Evolutionary conservation across 1,140 invertebrate genomes (phyloP).

Genomic region (Neuroterus valhalla): DNA sequence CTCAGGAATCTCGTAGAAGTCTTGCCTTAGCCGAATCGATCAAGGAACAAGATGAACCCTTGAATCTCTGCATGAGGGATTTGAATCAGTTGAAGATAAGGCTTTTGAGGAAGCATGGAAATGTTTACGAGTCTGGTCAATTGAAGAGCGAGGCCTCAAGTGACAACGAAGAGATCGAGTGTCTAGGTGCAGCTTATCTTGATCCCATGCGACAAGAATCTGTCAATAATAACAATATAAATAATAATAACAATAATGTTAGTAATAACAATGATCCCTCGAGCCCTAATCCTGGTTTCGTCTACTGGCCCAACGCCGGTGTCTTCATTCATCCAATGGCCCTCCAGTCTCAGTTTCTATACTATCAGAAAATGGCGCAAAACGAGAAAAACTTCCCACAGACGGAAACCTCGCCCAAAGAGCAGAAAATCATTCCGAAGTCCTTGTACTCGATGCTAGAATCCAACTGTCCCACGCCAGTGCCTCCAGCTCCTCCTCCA

Average conservation of each 20-base stretch:
- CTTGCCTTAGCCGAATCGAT: conserved; percentile 52
- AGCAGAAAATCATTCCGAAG: conserved; percentile 67
- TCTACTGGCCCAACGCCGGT: conserved; percentile 83
- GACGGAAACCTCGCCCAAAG: conserved; percentile 53
- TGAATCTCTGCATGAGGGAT: conserved; percentile 89
- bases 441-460: conserved; percentile 65
- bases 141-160: conserved; percentile 77
- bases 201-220: conserved; percentile 48
- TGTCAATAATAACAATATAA: conserved; percentile 44
- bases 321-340: conserved; percentile 84
- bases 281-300: conserved; percentile 69
- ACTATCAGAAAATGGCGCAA: conserved; percentile 83
- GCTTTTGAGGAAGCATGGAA: conserved; percentile 78
- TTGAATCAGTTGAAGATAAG: conserved; percentile 80
- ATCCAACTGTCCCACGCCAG: conserved; percentile 56
- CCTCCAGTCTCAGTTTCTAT: conserved; percentile 82
- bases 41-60: conserved; percentile 80
- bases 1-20: conserved; percentile 76
- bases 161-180: conserved; percentile 76
- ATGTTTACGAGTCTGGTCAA: conserved; percentile 76
- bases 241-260: conserved; percentile 48
- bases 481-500: conserved; percentile 43
- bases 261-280: conserved; percentile 53
- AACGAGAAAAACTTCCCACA: conserved; percentile 59
- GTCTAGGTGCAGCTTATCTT: conserved; percentile 71